phyloP scores from a whole-genome alignment of 1,140 invertebrate genomes.

The Cheumatopsyche charites region DNA sequence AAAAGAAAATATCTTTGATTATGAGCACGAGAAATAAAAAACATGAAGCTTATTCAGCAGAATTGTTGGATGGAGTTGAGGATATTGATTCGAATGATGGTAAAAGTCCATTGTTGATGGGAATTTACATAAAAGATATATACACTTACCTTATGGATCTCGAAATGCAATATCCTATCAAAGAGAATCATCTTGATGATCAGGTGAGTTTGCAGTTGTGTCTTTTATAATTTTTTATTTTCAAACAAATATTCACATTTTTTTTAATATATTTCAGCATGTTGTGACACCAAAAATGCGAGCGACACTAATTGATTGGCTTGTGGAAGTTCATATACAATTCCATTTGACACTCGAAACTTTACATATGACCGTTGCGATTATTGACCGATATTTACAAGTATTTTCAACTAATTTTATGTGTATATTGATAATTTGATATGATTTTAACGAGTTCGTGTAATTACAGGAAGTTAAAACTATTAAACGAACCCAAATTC shows the following conservation, averaged over 20 bases:
- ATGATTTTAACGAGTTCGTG: not conserved
- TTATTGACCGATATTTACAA: conserved; percentile 92
- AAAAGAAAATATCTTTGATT: conserved; percentile 7
- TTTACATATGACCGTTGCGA: conserved; percentile 84
- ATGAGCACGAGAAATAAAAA: conserved; percentile 20
- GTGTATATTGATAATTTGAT: no score
- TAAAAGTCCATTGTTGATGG: conserved; percentile 72
- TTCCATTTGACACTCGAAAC: conserved; percentile 92
- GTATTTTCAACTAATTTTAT: conserved; percentile 57
- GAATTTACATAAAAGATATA: conserved; percentile 85
- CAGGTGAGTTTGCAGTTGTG: conserved; percentile 78
- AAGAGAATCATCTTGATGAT: conserved; percentile 67
- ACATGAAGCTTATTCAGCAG: conserved; percentile 45
- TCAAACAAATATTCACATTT: conserved; percentile 51
- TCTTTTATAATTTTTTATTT: conserved; percentile 70
- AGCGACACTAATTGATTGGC: conserved; percentile 88
- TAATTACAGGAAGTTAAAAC: conserved; percentile 58
- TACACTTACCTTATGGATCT: conserved; percentile 77
- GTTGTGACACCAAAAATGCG: conserved; percentile 83
- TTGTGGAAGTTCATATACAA: conserved; percentile 89
- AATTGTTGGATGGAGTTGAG: conserved; percentile 55
- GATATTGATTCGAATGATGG: conserved; percentile 78
- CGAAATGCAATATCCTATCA: conserved; percentile 71
- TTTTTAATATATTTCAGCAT: conserved; percentile 46
- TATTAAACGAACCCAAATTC: conserved; percentile 74